Base-by-base conservation (phyloP, 2,113 vertebrate genomes). In the Ochotona princeps region DNA sequence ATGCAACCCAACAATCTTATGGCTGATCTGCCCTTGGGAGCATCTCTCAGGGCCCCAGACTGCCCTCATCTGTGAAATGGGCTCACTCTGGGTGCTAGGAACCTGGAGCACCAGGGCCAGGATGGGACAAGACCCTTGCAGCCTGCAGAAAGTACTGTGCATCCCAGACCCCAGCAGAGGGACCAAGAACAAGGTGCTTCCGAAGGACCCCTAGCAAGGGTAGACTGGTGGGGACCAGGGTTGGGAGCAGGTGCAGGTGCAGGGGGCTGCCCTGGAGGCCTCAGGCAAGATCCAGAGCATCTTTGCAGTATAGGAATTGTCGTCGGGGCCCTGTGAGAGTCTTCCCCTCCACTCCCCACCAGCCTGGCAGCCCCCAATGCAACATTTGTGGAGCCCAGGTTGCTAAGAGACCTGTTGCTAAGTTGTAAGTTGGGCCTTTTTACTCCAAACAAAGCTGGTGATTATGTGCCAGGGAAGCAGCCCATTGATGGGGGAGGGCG, bases 321-420 rank as follows among this genome's bases (percentile, higher is more conserved):
- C 6, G 10, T 25, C 6, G 26, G 35, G n/a, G 38, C 63, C 65
- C 30, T 2, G 1, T 20, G 12, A 30, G 69, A 8, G 65, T 63
- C 13, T 66, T 28, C 35, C 54, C 23, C 61, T 35, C 44, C 51
- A 20, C 38, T 38, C 20, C 25, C 25, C 67, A 30, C 26, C 60
- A 70, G 84, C 82, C 25, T 63, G 82, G 60, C 49, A 4, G 74
- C 57, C 35, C 73, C 65, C 18, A 93, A 92, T 15, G 88, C 93
- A 93, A 94, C 95, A 83, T 95, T 83, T 67, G 20, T 47, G 92
- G 96, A 87, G 91, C 65, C 65, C n/a, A 92, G 94, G 98, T 98
- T 98, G 98, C 98, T 97, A 98, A 96, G 98, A 97, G 96, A 98
- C 97, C 96, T 97, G 98, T 98, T 98, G 98, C 98, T 97, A 98